phyloP scores from a whole-genome alignment of 2,888 invertebrate species.

The Parthenolecanium corni region DNA sequence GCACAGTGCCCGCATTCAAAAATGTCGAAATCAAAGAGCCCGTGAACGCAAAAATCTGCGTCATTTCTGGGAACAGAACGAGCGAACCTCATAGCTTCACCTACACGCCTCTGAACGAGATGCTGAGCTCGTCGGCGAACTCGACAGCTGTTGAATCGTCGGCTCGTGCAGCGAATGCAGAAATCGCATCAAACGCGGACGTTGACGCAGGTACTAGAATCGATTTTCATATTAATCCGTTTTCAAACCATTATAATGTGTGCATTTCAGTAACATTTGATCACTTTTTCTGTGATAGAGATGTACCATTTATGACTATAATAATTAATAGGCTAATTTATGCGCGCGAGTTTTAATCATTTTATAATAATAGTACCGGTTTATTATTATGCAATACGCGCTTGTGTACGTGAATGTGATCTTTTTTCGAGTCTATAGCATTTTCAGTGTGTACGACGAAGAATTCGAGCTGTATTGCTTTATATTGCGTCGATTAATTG shows the following conservation, averaged over 20 bases:
- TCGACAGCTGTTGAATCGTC: not conserved
- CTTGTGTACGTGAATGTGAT: too few relatives aligned
- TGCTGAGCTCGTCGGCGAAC: not conserved
- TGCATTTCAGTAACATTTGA: slow-evolving; percentile 8
- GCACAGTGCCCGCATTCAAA: slow-evolving; percentile 68
- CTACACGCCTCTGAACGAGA: slow-evolving; percentile 44
- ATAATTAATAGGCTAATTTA: too few relatives aligned
- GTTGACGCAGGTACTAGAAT: slow-evolving; percentile 19
- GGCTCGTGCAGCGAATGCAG: not conserved
- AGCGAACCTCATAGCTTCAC: slow-evolving; percentile 75
- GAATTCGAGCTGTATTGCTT: too few relatives aligned
- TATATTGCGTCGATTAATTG: too few relatives aligned
- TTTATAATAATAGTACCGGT: too few relatives aligned
- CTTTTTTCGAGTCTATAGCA: too few relatives aligned
- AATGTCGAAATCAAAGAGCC: slow-evolving; percentile 56
- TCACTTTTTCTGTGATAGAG: not conserved
- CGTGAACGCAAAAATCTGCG: slow-evolving; percentile 61
- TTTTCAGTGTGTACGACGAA: too few relatives aligned
- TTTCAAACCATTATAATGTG: not conserved
- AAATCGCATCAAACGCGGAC: not conserved
- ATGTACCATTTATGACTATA: too few relatives aligned
- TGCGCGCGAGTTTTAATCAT: too few relatives aligned
- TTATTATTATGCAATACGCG: too few relatives aligned
- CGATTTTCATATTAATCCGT: not conserved
- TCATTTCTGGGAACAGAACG: slow-evolving; percentile 72